These are phyloP conservation scores for Hydrozoanthus tunicans DNA, from an alignment of 64 coral and sea anemone species.

Conservation along the genomic window DNA sequence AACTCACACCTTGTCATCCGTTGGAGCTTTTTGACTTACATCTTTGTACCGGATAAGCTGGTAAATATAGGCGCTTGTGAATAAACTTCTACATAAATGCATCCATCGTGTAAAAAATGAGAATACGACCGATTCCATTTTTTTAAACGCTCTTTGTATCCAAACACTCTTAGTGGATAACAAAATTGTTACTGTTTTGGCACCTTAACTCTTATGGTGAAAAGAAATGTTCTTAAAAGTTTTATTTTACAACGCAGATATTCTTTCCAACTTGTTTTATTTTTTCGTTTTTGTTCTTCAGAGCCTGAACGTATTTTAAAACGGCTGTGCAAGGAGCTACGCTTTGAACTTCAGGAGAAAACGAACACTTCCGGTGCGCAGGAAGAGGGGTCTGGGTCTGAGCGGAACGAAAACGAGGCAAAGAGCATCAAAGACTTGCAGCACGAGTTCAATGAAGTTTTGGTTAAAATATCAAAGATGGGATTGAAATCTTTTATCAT, in stretches of 20 bases:
- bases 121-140: no score
- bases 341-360: conserved; percentile 8
- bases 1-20: conserved; percentile 16
- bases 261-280: background rate
- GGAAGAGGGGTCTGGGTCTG: background rate
- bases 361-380: background rate
- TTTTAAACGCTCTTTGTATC: no score
- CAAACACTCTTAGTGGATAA: no score
- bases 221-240: background rate
- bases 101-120: no score
- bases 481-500: conserved; percentile 33
- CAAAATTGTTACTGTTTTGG: background rate
- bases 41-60: conserved; percentile 42
- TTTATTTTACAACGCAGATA: background rate
- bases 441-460: conserved; percentile 14
- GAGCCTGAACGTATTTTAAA: conserved; percentile 44
- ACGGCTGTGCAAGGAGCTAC: conserved; percentile 39
- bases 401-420: background rate
- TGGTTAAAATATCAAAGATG: conserved; percentile 26
- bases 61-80: background rate
- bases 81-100: background rate
- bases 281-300: background rate
- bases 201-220: background rate
- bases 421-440: conserved; percentile 45
- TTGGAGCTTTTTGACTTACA: background rate